Base-by-base conservation (phyloP, 2,888 invertebrate species). In the Asteroscopus sphinx region DNA sequence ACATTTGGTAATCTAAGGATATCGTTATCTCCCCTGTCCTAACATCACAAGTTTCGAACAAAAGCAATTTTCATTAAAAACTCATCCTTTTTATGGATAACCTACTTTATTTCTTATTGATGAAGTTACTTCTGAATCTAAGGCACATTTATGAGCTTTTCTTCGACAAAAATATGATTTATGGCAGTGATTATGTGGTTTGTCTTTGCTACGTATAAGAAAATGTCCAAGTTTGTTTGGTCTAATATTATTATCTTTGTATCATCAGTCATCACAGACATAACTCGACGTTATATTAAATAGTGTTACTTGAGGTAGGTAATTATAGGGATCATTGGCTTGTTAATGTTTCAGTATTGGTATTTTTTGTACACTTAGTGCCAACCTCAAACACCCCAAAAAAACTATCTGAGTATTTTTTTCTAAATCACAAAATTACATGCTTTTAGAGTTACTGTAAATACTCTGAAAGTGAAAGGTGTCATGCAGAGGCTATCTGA, bases 1-100 rank as follows among this genome's bases (percentile, higher is more conserved):
- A 58, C 36, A 48, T 68, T n/a, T 45, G 26, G 53, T 66, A 52
- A 65, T 44, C 67, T 49, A 36, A 33, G 36, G 44, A 54, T 54
- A 52, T 39, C 41, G 39, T 60, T 54, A 67, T 61, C 55, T 55
- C 44, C 21, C 46, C 39, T 36, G 41, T 40, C 17, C 32, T 66
- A 49, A 53, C 54, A 67, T 55, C 44, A 55, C 41, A 42, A 60
- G 73, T 72, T 62, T 13, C 8, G 63, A 68, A 68, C 61, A 66
- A 68, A 68, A 73, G 35, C 49, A 47, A 68, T 69, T 68, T 62
- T 47, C 51, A 66, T 49, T 62, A 42, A 25, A 61, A 32, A 48
- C 33, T 55, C 62, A 32, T 58, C 17, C 11, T 62, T 73, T 57
- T 57, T 54, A 47, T 53, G 35, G 42, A 68, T 62, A 44, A 45